A percentile compares a stretch with the other conserved stretches of the same genome.
phyloP scores from a whole-genome alignment of 2,888 invertebrate species.

The Melanostoma scalare region DNA sequence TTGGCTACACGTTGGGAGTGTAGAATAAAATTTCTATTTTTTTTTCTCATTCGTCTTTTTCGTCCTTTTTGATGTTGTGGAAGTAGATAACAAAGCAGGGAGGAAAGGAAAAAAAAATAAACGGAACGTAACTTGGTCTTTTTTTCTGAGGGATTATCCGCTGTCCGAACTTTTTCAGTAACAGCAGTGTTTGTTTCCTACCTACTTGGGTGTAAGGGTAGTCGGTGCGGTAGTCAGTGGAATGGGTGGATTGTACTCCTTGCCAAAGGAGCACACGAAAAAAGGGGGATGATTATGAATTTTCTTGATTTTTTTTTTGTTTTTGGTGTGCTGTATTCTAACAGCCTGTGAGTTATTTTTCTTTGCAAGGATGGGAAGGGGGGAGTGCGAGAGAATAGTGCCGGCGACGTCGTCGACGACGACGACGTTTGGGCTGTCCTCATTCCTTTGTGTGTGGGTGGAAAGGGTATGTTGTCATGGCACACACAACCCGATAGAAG shows the following conservation, averaged over 20 bases:
- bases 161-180: constrained; percentile 70
- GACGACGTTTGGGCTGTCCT: constrained; percentile 72
- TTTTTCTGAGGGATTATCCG: constrained; percentile 70
- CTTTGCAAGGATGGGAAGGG: constrained; percentile 20
- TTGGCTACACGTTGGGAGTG: constrained; percentile 60
- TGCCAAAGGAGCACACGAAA: constrained; percentile 58
- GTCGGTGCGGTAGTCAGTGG: constrained; percentile 6
- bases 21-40: constrained; percentile 67
- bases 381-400: constrained; percentile 36
- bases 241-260: constrained; percentile 42
- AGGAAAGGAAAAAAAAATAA: constrained; percentile 32
- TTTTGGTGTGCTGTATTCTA: constrained; percentile 37
- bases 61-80: constrained; percentile 56
- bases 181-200: constrained; percentile 20
- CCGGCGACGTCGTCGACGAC: constrained; percentile 57
- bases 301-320: constrained; percentile 66
- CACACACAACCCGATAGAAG: constrained; percentile 52
- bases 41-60: constrained; percentile 28
- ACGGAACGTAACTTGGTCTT: constrained; percentile 67
- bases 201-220: neutral
- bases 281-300: constrained; percentile 72
- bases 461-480: constrained; percentile 58
- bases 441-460: constrained; percentile 51
- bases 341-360: constrained; percentile 60
- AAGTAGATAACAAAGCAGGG: constrained; percentile 64